Evolutionary conservation across 2,113 vertebrate species (phyloP).

Genomic region (Scortum barcoo): DNA sequence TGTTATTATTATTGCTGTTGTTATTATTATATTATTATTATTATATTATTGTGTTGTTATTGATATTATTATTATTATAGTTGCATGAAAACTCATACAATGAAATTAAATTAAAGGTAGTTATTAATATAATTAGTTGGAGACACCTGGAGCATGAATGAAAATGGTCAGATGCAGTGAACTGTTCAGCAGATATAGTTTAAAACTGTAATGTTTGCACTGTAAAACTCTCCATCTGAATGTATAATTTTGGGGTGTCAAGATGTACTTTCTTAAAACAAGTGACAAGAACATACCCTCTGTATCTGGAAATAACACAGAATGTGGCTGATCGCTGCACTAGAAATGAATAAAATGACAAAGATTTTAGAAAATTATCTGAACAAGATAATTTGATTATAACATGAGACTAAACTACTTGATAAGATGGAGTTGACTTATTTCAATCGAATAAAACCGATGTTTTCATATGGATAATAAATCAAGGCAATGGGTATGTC

Average conservation of each 20-base stretch:
- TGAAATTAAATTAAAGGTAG: too few relatives aligned
- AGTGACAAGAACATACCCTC: not conserved
- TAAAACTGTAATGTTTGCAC: not conserved
- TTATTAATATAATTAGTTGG: too few relatives aligned
- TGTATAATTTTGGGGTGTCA: not conserved
- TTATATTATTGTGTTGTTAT: not conserved
- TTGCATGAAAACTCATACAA: too few relatives aligned
- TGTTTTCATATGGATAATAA: not conserved
- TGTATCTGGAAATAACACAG: not conserved
- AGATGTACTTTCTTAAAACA: not conserved
- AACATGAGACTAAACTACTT: not conserved
- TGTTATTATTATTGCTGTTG: not conserved
- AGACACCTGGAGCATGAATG: too few relatives aligned
- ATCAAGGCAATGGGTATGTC: not conserved
- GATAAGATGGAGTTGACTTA: not conserved
- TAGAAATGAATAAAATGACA: not conserved
- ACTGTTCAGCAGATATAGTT: not conserved
- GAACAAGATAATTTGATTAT: not conserved
- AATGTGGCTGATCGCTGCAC: not conserved
- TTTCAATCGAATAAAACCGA: not conserved
- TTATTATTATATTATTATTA: not conserved
- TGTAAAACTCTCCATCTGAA: not conserved
- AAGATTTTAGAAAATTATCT: not conserved
- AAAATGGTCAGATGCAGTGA: not conserved
- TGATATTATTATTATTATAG: not conserved